Evolutionary conservation across 2,113 vertebrate species (phyloP), one percentile per base, ranked within the genome.

Genomic region (Aptenodytes patagonicus): DNA sequence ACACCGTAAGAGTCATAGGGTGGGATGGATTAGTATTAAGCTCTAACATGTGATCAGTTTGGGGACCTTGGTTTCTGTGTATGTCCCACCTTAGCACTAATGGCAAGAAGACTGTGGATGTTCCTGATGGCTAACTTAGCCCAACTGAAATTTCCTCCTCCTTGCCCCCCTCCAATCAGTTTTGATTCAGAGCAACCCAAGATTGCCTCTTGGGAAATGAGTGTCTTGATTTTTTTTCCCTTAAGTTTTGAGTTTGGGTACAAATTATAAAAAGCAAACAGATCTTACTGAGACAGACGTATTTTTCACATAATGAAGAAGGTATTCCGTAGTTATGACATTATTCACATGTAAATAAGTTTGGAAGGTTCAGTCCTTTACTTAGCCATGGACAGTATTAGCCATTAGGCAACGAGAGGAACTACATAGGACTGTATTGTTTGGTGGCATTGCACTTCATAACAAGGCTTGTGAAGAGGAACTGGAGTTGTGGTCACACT

Each of bases 1-100:
- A 3, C 22, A 57, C 18, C 2, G 1, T 17, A 21, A 22, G 20
- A 83, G 10, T 25, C 31, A 85, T 0, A 2, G 15, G 11, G 17
- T 64, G 54, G n/a, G 38, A 68, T 26, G 68, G 47, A n/a, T 4
- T 65, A 7, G 7, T 71, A 58, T 38, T 32, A 61, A 71, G 24
- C 2, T 76, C 6, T 32, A 71, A 55, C 6, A 25, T 6, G 7
- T 7, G 42, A 55, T 57, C 34, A 51, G 11, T 64, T 26, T 79
- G 32, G n/a, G 28, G 25, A 72, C 32, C 17, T 64, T 66, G 6
- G 24, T 42, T 79, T 88, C 42, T 54, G 10, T n/a, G 11, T 24
- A 1, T 25, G 18, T 34, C 11, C 8, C 14, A 75, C 13, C 16
- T 78, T 36, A 62, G 19, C 5, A 9, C 38, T 32, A 83, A 60